Evolutionary conservation across 2,113 vertebrate genomes (phyloP).

Genomic region (Cryptotis parvus): DNA sequence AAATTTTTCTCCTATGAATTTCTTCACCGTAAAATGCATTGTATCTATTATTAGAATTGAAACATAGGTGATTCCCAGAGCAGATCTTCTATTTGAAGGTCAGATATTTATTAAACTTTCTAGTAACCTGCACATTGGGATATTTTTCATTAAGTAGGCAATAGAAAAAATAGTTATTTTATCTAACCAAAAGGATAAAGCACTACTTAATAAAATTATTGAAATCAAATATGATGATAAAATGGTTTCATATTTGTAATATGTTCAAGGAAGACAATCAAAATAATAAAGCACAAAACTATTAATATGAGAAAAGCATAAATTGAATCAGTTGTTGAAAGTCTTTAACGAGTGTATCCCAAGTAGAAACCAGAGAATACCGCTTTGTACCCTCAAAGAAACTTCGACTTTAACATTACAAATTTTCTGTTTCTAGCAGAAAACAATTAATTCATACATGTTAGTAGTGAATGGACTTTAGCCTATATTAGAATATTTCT

Average conservation of each 20-base stretch:
- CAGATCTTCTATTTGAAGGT: not conserved
- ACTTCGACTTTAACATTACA: not conserved
- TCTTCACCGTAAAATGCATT: not conserved
- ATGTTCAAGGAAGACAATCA: not conserved
- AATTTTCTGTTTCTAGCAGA: not conserved
- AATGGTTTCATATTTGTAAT: not conserved
- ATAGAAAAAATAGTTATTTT: not conserved
- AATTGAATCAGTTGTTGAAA: not conserved
- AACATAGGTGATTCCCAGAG: not conserved
- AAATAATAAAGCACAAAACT: not conserved
- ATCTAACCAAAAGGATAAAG: not conserved
- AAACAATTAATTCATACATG: too few relatives aligned
- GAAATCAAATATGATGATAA: not conserved
- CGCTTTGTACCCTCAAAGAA: not conserved
- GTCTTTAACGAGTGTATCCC: not conserved
- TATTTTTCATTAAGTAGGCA: not conserved
- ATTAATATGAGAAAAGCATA: not conserved
- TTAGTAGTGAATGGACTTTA: too few relatives aligned
- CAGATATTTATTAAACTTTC: slow-evolving; percentile 7
- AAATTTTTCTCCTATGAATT: not conserved
- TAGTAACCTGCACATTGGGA: not conserved
- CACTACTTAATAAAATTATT: not conserved
- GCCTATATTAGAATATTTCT: too few relatives aligned
- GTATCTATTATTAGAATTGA: not conserved
- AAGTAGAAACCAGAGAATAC: not conserved